Evolutionary conservation across 1,140 invertebrate species (phyloP), one percentile per base, ranked within the genome.

Genomic region (Platyscapa corneri): DNA sequence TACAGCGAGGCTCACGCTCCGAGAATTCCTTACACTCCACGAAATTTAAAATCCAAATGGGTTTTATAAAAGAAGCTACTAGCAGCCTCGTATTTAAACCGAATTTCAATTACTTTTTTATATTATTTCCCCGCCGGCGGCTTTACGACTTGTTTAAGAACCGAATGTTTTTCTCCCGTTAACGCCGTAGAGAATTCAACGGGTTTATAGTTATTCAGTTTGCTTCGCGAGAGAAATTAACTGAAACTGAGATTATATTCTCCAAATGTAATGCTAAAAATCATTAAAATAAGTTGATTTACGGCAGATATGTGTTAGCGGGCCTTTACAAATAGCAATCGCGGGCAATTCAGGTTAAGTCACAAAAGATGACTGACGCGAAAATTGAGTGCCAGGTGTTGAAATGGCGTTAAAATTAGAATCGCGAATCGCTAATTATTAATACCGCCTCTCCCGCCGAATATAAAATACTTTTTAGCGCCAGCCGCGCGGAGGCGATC

Each of bases 301-400:
- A 78, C 82, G 76, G 56, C n/a, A 34, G 56, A 83, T 83, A 46
- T 64, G 39, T 64, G 75, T 84, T 65, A 30, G 82, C 37, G 32
- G n/a, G 82, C 23, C 37, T 39, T 64, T 53, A 56, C 70, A 56
- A 83, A 65, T 76, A 76, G 60, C 60, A 37, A 78, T 78, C 60
- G 75, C 60, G 82, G n/a, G n/a, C 67, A 39, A 85, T 81, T 65
- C 67, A 34, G 84, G 84, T 85, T 85, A 85, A 81, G 79, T 82
- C 79, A 86, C 37, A 82, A 60, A 85, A 85, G 72, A 76, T 82
- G 84, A 86, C 18, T 77, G 84, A 86, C 72, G 79, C 72, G 84
- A 67, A 77, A 67, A 67, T 82, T 67, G 56, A 77, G 84, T 82
- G 72, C 34, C 79, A 76, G 79, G 46, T 77, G 72, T 76, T 82